Evolutionary conservation across 2,797 vertebrate species (phyloP), one percentile per base, ranked within the genome.

Genomic region (Epinephelus malabaricus): DNA sequence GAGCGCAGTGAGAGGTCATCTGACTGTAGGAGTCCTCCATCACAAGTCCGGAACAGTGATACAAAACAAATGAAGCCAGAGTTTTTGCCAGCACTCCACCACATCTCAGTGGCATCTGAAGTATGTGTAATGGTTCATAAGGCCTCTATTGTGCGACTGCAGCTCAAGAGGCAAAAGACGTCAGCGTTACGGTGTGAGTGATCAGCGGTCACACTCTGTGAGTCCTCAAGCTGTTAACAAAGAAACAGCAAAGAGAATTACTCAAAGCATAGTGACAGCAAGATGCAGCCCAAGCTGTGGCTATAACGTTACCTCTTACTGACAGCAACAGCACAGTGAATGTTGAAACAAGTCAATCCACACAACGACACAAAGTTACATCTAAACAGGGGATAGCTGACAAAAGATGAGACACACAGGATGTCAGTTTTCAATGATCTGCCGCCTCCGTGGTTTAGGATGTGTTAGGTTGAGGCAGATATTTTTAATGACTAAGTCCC

Each of bases 61-160:
- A 27, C 58, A 76, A 69, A 73, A 82, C 70, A 85, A 82, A 81
- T 69, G 74, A 80, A 78, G 67, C 30, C 62, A 53, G 14, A 40
- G 69, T 69, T 83, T 61, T 74, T 59, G 34, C 49, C 68, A 40
- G 67, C 79, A 17, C 76, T 77, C 51, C 66, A 69, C 60, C 73
- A 84, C 81, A 17, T 83, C 86, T 84, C 77, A 7, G 76, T 8
- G 86, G 88, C 84, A 88, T 89, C 82, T 71, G 47, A 81, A 83
- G 61, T 34, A 89, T 89, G 89, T 58, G 59, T 55, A 90, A 75
- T 38, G 38, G 59, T 59, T 78, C 84, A 85, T 67, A 87, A 89
- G 55, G 86, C 64, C 1, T 45, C 69, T 30, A 81, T 89, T 93
- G 87, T 91, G 51, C 47, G 45, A 71, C 69, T 61, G 56, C 68